Percentiles rank a stretch among this genome's conserved stretches.
Evolutionary conservation across 2,797 vertebrate species (phyloP).

Genomic region (Oreortyx pictus): DNA sequence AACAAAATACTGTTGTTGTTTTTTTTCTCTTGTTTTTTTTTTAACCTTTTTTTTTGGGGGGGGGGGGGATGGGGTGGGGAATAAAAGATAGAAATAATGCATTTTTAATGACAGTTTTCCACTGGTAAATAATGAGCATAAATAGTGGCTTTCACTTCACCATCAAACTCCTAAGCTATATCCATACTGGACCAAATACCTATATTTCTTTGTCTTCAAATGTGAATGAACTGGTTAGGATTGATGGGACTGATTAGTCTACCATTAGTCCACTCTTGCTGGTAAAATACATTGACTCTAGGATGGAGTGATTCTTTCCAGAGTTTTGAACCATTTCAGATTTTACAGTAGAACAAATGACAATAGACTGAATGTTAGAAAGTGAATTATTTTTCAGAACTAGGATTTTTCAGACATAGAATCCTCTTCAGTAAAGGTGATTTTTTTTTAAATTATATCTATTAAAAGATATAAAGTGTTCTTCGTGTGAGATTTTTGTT

Average conservation of each 20-base stretch:
- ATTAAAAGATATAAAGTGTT: background rate
- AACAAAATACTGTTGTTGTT: too few relatives aligned
- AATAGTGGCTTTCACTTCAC: background rate
- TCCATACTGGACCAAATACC: background rate
- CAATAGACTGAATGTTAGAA: background rate
- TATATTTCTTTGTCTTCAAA: background rate
- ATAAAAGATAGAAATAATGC: background rate
- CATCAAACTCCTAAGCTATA: background rate
- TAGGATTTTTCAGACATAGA: background rate
- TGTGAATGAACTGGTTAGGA: background rate
- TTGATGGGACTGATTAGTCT: background rate
- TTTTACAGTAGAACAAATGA: background rate
- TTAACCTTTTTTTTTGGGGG: background rate
- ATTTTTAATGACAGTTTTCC: background rate
- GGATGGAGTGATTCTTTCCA: background rate
- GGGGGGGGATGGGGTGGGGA: background rate
- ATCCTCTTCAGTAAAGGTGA: background rate
- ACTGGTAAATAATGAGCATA: background rate
- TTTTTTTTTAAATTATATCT: background rate
- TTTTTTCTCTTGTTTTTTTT: accelerated
- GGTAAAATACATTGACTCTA: background rate
- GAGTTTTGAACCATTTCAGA: background rate
- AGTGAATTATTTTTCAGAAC: background rate
- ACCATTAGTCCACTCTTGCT: background rate
- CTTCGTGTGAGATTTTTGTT: background rate